Evolutionary conservation across 2,113 vertebrate genomes (phyloP), one percentile per base, ranked within the genome.

Genomic region (Heteronetta atricapilla): DNA sequence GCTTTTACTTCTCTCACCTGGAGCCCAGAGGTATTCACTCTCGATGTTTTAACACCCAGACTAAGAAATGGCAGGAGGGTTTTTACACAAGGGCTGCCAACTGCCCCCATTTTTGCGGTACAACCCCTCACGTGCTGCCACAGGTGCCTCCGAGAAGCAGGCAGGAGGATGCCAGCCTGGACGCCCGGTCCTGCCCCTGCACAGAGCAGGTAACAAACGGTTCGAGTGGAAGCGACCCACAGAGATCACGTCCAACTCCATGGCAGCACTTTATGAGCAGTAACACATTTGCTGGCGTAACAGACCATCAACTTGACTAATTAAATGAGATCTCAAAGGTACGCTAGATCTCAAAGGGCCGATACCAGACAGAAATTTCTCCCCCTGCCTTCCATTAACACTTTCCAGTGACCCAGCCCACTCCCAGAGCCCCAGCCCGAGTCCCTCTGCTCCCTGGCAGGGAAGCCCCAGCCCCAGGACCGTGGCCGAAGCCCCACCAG

Each of bases 391-490:
- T 67, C 58, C n/a, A 8, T 6, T 4, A 34, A 34, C 42, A 15
- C n/a, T 8, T 31, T 17, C 16, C 29, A 31, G 15, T 3, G 10
- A 26, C 4, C 62, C 34, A 3, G 7, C 3, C 16, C 9, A n/a
- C 18, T 19, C 12, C 56, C 53, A 31, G 12, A 62, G n/a, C n/a
- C 28, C 9, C 53, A 55, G 28, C 14, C 22, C 13, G 42, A 16
- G 42, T 44, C 16, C 42, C 52, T 38, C 3, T 4, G 5, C 12
- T 50, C 26, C 34, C 80, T 21, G 3, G 3, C 5, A 6, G 46
- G 38, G 36, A 44, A 0, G 1, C 33, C 33, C 13, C 38, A 15
- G 33, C 2, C 0, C 26, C 50, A n/a, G 31, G 12, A 77, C 21
- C 36, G 52, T 2, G n/a, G 36, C 15, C 20, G 19, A 29, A 62